Base-by-base conservation (phyloP, 2,888 invertebrate species). In the Thyatira batis region DNA sequence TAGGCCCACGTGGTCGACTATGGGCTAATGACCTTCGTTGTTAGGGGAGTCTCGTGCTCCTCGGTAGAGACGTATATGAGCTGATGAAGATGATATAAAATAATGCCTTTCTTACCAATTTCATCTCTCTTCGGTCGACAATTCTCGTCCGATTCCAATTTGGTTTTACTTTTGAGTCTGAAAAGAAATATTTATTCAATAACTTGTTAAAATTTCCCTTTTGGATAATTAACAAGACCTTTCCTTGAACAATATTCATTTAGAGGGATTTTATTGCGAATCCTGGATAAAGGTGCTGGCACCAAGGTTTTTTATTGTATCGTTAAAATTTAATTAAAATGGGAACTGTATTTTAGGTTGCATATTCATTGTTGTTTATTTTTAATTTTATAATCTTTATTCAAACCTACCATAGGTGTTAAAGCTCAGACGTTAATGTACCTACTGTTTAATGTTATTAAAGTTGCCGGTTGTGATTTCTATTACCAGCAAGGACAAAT, bases 161-260 rank as follows among this genome's bases (percentile, higher is more conserved):
- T 89, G 1, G 73, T 58, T 79, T 88, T 89, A 63, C 70, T 84
- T 74, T 84, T 89, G 60, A 85, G 71, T 59, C 89, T 90, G 88
- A 20, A 75, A 86, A 67, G 63, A 72, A 74, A 73, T 57, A 62
- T 57, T 51, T 48, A 23, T 48, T 50, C 45, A 48, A 33, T 45
- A 48, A 25, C 17, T 39, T 49, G n/a, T 28, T 48, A 39, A 39
- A 8, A 39, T 39, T 39, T 39, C 39, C 39, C 39, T 39, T 39
- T 28, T 25, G 6, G 39, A 11, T 23, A 48, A 46, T 25, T 46
- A 46, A 21, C 46, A 4, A 8, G 20, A 6, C 20, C 9, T 28
- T 27, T 27, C 10, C n/a, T 45, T 23, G 28, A 20, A 23, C 21
- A 45, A 55, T 57, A 66, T 67, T 68, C 51, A 54, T 46, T 43